Evolutionary conservation across 2,797 vertebrate genomes (phyloP).

Genomic region (Prionace glauca): DNA sequence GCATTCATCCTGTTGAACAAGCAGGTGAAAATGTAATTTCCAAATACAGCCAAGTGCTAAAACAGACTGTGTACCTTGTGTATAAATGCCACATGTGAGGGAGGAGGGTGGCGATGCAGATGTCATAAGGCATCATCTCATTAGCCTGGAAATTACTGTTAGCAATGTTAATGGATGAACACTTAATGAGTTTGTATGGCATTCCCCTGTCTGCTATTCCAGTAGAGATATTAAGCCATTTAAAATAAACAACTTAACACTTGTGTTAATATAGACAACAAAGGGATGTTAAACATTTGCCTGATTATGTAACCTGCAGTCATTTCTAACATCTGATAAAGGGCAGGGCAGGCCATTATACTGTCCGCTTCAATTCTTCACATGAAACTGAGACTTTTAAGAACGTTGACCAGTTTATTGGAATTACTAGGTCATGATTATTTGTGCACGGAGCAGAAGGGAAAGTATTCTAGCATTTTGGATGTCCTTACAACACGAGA

Average conservation of each 20-base stretch:
- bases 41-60: neutral
- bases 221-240: neutral
- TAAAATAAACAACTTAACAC: neutral
- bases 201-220: neutral
- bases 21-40: neutral
- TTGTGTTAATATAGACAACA: neutral
- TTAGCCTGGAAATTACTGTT: constrained; percentile 24
- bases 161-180: neutral
- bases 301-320: neutral
- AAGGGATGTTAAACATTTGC: neutral
- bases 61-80: neutral
- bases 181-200: neutral
- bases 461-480: neutral
- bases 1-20: neutral
- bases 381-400: neutral
- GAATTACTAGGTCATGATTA: too few relatives aligned
- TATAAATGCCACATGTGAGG: neutral
- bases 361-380: neutral
- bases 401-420: neutral
- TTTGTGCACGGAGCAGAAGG: neutral
- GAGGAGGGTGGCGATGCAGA: neutral
- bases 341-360: neutral
- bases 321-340: neutral
- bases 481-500: neutral
- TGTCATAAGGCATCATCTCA: constrained; percentile 9